Evolutionary conservation across 2,797 vertebrate species (phyloP).

Genomic region (Platyrinchus mystaceus): DNA sequence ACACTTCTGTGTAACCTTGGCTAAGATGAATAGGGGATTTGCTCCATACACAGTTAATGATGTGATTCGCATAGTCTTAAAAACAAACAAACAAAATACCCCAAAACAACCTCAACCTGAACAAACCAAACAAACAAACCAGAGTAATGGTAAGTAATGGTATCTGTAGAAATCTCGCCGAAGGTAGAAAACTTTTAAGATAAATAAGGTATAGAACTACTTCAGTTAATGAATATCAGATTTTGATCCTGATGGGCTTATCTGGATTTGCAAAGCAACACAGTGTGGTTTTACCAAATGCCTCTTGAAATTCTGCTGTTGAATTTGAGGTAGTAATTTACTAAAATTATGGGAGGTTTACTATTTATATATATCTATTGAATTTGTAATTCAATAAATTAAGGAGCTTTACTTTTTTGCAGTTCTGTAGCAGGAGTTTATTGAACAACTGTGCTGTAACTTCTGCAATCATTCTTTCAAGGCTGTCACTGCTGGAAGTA

Average conservation of each 20-base stretch:
- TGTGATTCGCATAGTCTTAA: neutral
- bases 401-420: neutral
- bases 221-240: neutral
- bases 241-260: neutral
- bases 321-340: neutral
- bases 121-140: neutral
- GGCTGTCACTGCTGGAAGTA: neutral
- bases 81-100: rapidly evolving
- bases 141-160: neutral
- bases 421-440: neutral
- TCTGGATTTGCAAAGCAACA: neutral
- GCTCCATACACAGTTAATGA: neutral
- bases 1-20: neutral
- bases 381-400: neutral
- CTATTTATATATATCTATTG: neutral
- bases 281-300: neutral
- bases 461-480: neutral
- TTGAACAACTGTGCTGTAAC: neutral
- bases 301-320: neutral
- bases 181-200: neutral
- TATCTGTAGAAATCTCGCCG: neutral
- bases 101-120: neutral
- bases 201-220: neutral
- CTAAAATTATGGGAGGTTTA: neutral
- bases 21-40: neutral